Conservation (phyloP, 2,797 vertebrate genomes). For the Cyprinella venusta region DNA sequence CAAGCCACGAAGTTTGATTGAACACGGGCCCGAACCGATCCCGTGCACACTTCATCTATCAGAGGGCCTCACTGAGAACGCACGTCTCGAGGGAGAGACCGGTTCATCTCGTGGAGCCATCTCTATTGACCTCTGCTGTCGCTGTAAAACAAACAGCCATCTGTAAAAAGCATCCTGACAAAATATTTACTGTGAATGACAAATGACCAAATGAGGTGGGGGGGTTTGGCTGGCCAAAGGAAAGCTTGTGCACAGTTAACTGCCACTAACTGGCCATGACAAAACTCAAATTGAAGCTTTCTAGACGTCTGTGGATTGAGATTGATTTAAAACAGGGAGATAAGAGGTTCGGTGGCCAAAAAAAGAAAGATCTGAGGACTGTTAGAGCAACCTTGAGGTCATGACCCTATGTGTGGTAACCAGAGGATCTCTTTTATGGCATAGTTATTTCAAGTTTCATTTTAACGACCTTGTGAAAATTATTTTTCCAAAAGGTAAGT, state of each 20-base stretch:
- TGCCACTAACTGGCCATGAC: slow-evolving; percentile 48
- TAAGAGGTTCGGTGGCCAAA: slow-evolving; percentile 18
- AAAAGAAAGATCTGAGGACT: background rate
- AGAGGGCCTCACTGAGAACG: slow-evolving; percentile 43
- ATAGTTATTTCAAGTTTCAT: background rate
- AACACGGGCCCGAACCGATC: slow-evolving; percentile 40
- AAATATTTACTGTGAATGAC: slow-evolving; percentile 66
- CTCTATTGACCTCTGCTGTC: slow-evolving; percentile 62
- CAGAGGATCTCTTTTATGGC: background rate
- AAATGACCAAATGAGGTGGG: slow-evolving; percentile 30
- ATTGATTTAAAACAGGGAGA: slow-evolving; percentile 4
- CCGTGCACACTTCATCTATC: slow-evolving; percentile 52
- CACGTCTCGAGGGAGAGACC: slow-evolving; percentile 43
- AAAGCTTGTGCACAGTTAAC: slow-evolving; percentile 47
- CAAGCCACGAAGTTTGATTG: slow-evolving; percentile 31
- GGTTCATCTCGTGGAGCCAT: slow-evolving; percentile 58
- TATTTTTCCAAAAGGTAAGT: background rate
- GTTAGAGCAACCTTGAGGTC: background rate
- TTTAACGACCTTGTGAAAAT: background rate
- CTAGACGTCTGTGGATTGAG: background rate
- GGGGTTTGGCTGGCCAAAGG: slow-evolving; percentile 41
- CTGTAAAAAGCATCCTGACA: slow-evolving; percentile 66
- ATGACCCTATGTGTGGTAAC: background rate
- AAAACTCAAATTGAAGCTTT: slow-evolving; percentile 24
- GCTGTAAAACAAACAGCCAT: slow-evolving; percentile 60